Evolutionary conservation across 2,888 invertebrate genomes (phyloP).

Genomic region (Nephrocerus scutellatus): DNA sequence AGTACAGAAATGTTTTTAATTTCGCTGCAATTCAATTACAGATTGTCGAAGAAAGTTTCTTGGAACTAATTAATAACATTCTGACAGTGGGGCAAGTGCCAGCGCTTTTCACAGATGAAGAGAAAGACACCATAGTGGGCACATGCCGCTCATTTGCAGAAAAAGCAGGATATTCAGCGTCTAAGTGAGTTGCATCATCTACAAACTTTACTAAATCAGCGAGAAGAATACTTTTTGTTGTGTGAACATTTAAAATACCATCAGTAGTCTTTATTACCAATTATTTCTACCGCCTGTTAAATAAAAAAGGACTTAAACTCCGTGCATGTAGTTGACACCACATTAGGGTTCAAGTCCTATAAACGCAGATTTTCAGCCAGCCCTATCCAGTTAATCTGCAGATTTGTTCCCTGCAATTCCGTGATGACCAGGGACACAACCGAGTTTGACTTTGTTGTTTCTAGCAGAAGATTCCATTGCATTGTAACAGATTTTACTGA

Average conservation of each 20-base stretch:
- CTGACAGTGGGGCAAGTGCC: conserved; percentile 83
- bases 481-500: too few species aligned
- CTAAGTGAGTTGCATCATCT: conserved; percentile 52
- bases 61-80: conserved; percentile 88
- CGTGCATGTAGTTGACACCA: too few species aligned
- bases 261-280: too few species aligned
- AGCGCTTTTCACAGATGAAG: conserved; percentile 79
- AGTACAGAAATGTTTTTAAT: neutral
- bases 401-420: too few species aligned
- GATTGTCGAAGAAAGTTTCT: conserved; percentile 72
- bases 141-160: conserved; percentile 61
- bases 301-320: too few species aligned
- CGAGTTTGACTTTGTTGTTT: too few species aligned
- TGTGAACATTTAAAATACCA: neutral
- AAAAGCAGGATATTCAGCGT: conserved; percentile 64
- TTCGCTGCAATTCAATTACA: conserved; percentile 25
- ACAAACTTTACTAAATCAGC: neutral
- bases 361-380: too few species aligned
- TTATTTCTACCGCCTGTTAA: too few species aligned
- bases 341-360: too few species aligned
- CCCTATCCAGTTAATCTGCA: too few species aligned
- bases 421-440: too few species aligned
- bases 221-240: neutral
- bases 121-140: conserved; percentile 73
- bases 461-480: too few species aligned